Conservation (phyloP, 2,888 invertebrate species). For the Muschampia plurimacula region DNA sequence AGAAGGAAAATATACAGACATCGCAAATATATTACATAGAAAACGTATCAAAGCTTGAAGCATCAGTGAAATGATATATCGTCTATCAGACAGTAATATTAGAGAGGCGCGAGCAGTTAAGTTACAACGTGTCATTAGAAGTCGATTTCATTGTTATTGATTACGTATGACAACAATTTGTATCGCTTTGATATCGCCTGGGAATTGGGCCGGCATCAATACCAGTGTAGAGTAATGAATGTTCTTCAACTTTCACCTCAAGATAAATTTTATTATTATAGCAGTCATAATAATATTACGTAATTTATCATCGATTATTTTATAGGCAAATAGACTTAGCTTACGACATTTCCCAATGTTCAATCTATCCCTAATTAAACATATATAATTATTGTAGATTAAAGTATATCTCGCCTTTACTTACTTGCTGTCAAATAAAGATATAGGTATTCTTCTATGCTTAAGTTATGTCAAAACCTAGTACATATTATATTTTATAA, state of each 20-base stretch:
- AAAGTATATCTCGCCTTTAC: too few species aligned
- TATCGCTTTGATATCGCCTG: constrained; percentile 61
- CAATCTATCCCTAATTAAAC: too few species aligned
- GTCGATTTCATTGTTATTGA: constrained; percentile 71
- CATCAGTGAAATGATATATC: constrained; percentile 67
- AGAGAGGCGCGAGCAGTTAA: constrained; percentile 67
- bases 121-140: constrained; percentile 73
- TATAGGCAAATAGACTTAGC: neutral
- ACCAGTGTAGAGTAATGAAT: constrained; percentile 44
- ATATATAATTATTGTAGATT: too few species aligned
- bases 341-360: too few species aligned
- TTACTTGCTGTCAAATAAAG: too few species aligned
- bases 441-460: too few species aligned
- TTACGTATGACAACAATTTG: constrained; percentile 72
- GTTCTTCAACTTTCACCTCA: constrained; percentile 53
- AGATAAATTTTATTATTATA: constrained; percentile 1
- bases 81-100: constrained; percentile 52
- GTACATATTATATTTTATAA: too few species aligned
- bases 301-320: neutral
- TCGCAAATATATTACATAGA: neutral
- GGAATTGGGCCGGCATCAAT: constrained; percentile 58
- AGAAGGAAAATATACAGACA: neutral
- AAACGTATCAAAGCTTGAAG: constrained; percentile 14
- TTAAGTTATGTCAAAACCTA: too few species aligned
- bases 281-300: neutral